Conservation (phyloP, 2,113 vertebrate genomes). For the Cephalopterus ornatus region DNA sequence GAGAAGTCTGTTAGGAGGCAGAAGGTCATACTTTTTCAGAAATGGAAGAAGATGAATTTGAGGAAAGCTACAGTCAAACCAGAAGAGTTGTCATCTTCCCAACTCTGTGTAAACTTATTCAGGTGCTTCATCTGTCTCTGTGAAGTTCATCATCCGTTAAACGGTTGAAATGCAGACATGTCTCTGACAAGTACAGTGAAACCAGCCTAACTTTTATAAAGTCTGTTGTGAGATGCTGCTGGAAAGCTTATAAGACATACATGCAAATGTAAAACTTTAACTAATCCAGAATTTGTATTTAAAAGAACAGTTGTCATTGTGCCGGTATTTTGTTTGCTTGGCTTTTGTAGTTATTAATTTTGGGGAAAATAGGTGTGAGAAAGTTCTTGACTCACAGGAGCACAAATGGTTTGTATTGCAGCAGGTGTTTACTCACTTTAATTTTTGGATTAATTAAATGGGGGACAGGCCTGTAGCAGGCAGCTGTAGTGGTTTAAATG, state of each 20-base stretch:
- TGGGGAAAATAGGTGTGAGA: slow-evolving; percentile 1
- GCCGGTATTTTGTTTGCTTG: background rate
- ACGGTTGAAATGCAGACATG: background rate
- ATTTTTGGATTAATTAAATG: slow-evolving; percentile 31
- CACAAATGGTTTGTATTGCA: background rate
- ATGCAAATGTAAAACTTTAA: background rate
- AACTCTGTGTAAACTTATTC: background rate
- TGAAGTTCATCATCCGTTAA: background rate
- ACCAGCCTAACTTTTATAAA: background rate
- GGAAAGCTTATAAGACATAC: background rate
- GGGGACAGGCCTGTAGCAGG: background rate
- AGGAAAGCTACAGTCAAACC: background rate
- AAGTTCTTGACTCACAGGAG: slow-evolving; percentile 21
- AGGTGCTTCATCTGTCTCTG: background rate
- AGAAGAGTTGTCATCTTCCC: background rate
- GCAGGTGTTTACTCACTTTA: background rate
- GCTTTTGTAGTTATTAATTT: slow-evolving; percentile 9
- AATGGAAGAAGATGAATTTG: background rate
- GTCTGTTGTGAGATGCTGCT: background rate
- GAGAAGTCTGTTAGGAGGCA: background rate
- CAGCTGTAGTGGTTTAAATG: background rate
- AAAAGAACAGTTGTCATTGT: background rate
- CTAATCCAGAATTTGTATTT: background rate
- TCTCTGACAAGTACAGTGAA: background rate
- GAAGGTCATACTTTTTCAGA: background rate